These are phyloP conservation scores for Bambusicola thoracicus DNA, from an alignment of 2,113 vertebrate genomes.

Conservation along the genomic window DNA sequence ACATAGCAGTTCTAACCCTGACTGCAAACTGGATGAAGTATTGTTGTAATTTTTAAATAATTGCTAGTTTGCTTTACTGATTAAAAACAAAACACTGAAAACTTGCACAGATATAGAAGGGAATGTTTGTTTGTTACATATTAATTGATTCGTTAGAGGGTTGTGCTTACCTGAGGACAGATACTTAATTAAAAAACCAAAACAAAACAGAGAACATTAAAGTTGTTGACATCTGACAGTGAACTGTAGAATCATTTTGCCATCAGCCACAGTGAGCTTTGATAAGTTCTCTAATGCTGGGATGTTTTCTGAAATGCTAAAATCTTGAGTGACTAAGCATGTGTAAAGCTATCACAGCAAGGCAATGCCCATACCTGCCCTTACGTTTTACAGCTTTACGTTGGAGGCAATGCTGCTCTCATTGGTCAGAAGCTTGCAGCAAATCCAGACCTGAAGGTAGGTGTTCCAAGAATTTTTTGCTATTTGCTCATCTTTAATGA, in stretches of 20 bases:
- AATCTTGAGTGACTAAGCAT: not conserved
- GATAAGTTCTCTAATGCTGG: not conserved
- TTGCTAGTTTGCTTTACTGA: not conserved
- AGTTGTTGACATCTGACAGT: not conserved
- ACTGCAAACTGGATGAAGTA: not conserved
- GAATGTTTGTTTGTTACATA: not conserved
- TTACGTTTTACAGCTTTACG: slow-evolving; percentile 86
- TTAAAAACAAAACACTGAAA: not conserved
- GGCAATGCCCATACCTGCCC: not conserved
- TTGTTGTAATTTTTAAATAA: not conserved
- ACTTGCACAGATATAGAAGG: not conserved
- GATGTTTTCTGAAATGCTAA: not conserved
- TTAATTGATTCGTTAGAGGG: not conserved
- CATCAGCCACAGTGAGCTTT: not conserved
- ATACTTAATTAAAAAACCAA: no score
- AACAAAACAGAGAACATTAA: not conserved
- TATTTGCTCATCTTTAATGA: not conserved
- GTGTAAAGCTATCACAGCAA: not conserved
- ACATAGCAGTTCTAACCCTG: not conserved
- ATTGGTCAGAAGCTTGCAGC: slow-evolving; percentile 94
- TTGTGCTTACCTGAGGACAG: not conserved
- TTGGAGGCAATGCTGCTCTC: slow-evolving; percentile 96
- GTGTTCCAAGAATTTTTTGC: not conserved
- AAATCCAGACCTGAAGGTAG: slow-evolving; percentile 89
- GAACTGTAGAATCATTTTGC: not conserved